A percentile compares a stretch with the other conserved stretches of the same genome.
Evolutionary conservation across 2,113 vertebrate species (phyloP).

Genomic region (Procavia capensis): DNA sequence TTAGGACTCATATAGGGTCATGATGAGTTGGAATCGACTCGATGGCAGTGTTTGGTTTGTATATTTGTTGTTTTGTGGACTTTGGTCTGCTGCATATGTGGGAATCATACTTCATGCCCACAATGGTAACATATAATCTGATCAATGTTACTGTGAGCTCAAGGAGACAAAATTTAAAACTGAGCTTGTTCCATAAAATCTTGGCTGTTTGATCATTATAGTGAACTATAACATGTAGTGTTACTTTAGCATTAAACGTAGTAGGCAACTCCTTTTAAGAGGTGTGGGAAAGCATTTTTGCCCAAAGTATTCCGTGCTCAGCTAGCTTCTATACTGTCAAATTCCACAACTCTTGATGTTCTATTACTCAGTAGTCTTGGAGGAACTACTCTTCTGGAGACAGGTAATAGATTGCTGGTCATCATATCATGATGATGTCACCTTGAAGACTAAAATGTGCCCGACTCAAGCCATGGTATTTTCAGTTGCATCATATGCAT

Average conservation of each 20-base stretch:
- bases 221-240: background rate
- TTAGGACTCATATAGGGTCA: too few species aligned
- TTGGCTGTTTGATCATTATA: background rate
- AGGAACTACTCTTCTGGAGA: background rate
- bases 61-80: background rate
- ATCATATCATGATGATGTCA: too few species aligned
- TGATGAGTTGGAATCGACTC: too few species aligned
- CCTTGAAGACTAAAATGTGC: too few species aligned
- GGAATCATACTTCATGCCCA: constrained; percentile 23
- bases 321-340: background rate
- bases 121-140: background rate
- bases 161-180: background rate
- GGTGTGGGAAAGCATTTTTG: background rate
- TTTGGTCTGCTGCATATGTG: background rate
- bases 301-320: background rate
- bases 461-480: too few species aligned
- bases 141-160: background rate
- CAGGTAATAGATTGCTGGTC: background rate
- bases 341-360: background rate
- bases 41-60: too few species aligned
- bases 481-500: too few species aligned
- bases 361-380: background rate
- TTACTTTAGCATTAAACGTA: background rate
- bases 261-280: background rate
- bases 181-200: constrained; percentile 10